phyloP scores from a whole-genome alignment of 2,888 invertebrate genomes.

The Leucania comma region DNA sequence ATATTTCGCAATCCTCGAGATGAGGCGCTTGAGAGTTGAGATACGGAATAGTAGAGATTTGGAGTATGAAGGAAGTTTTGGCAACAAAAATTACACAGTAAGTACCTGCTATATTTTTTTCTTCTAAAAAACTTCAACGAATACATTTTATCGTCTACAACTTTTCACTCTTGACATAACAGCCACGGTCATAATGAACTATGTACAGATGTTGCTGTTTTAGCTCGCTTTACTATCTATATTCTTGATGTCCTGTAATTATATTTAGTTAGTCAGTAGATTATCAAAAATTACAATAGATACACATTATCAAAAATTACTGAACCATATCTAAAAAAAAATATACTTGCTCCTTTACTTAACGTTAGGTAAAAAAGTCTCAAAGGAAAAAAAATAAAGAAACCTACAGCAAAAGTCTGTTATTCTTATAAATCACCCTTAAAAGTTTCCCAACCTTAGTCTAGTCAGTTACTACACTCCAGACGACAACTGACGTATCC shows the following conservation, averaged over 20 bases:
- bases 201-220: not conserved
- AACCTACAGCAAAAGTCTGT: not conserved
- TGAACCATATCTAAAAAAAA: no score
- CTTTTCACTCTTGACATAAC: no score
- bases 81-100: not conserved
- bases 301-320: no score
- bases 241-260: no score
- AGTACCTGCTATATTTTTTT: not conserved
- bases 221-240: not conserved
- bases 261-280: no score
- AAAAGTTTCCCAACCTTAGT: constrained; percentile 9
- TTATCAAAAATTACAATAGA: no score
- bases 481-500: not conserved
- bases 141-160: not conserved
- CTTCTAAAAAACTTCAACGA: no score
- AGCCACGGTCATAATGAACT: not conserved
- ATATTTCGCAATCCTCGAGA: constrained; percentile 48
- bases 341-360: no score
- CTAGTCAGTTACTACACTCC: not conserved
- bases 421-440: constrained; percentile 15
- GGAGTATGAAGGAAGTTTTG: constrained; percentile 18
- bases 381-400: not conserved
- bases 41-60: constrained; percentile 25
- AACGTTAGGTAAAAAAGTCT: no score
- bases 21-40: constrained; percentile 38